Evolutionary conservation across 2,888 invertebrate genomes (phyloP), one percentile per base, ranked within the genome.

Genomic region (Cinara cedri): DNA sequence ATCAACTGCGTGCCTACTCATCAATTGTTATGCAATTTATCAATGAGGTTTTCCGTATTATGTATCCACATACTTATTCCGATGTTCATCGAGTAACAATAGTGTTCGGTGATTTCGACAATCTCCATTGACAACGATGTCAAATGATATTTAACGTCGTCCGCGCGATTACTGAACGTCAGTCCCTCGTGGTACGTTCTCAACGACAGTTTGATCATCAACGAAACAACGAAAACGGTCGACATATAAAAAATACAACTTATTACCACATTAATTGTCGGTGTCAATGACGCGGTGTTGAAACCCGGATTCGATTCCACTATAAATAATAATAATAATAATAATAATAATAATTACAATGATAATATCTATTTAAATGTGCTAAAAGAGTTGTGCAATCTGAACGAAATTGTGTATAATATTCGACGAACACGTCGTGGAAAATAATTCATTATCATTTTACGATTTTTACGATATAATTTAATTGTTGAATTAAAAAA

Each of bases 51-150:
- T 34, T 34, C 34, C 34, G 34, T 34, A 6, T n/a, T 34, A 6
- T 34, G 34, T 34, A 34, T n/a, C n/a, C n/a, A n/a, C n/a, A 19
- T 68, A 78, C 76, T 57, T 46, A 68, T 78, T 34, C 42, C 57
- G 1, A 78, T 68, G 19, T 21, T 68, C 68, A 78, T 78, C n/a
- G 66, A 49, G 34, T 70, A 78, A 68, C 76, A 78, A 34, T 78
- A 78, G 0, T 78, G 76, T 60, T 78, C 76, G 34, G 68, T 70
- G 19, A 78, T 70, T 46, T 78, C 68, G 19, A 78, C 70, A 21
- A 60, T 51, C 60, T 78, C 78, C 68, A 75, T 75, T n/a, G 2
- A 70, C 21, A 34, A 24, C 10, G 49, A 78, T 16, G 49, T 65
- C 21, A 68, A 10, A 42, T 70, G 60, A 24, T 78, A 78, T 42